Percentiles rank a stretch among this genome's conserved stretches.
These are phyloP conservation scores for Toxotes lorentzi DNA, from an alignment of 2,797 vertebrate genomes.

Conservation along the genomic window DNA sequence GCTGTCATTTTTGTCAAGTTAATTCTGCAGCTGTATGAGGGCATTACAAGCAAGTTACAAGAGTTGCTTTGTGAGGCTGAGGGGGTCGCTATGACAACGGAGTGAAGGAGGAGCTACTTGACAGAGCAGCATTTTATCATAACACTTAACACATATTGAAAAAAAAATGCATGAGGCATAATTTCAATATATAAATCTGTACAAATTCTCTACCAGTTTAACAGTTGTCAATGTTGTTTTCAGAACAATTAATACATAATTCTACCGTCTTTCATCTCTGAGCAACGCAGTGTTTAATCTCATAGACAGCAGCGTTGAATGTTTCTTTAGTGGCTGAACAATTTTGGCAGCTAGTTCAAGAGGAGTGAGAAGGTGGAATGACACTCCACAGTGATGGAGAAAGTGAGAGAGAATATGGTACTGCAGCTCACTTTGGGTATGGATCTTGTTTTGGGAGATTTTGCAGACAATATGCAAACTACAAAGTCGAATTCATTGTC, in stretches of 20 bases:
- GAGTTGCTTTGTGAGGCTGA: conserved; percentile 47
- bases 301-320: not conserved
- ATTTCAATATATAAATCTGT: conserved; percentile 18
- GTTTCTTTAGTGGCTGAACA: conserved; percentile 23
- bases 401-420: conserved; percentile 32
- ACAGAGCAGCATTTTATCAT: conserved; percentile 42
- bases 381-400: conserved; percentile 34
- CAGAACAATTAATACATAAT: not conserved
- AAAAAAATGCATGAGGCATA: conserved; percentile 28
- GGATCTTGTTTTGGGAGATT: conserved; percentile 7
- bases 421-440: conserved; percentile 25
- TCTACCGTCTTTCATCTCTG: not conserved
- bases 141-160: conserved; percentile 11
- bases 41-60: conserved; percentile 38
- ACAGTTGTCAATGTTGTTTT: not conserved
- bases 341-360: conserved; percentile 36
- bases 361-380: conserved; percentile 23
- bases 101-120: conserved; percentile 51
- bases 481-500: not conserved
- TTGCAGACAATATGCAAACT: not conserved
- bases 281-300: not conserved
- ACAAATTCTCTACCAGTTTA: not conserved
- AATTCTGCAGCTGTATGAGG: conserved; percentile 28
- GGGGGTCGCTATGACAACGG: conserved; percentile 64
- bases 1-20: conserved; percentile 38